Conservation (phyloP, 2,113 vertebrate genomes). For the Polypterus senegalus region DNA sequence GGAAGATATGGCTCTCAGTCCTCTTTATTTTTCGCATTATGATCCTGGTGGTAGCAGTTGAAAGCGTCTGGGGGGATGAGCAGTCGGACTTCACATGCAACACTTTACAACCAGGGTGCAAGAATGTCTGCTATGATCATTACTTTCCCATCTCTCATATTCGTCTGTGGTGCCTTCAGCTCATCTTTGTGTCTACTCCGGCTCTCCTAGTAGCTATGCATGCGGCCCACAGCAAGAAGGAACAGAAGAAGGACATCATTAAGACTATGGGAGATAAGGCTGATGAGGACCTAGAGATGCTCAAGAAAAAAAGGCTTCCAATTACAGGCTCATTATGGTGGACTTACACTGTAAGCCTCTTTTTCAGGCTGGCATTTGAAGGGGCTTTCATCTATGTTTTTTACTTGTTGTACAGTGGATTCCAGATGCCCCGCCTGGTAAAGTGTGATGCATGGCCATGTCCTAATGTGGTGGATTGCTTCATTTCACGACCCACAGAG, state of each 20-base stretch:
- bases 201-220: conserved; percentile 42
- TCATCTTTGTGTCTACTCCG: conserved; percentile 15
- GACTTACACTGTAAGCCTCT: conserved; percentile 44
- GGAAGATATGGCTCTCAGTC: neutral
- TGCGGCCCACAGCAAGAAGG: conserved; percentile 37
- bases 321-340: conserved; percentile 44
- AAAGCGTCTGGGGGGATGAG: conserved; percentile 46
- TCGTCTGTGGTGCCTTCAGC: conserved; percentile 12
- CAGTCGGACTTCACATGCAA: conserved; percentile 39
- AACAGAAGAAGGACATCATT: conserved; percentile 31
- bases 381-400: conserved; percentile 44
- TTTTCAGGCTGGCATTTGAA: conserved; percentile 43
- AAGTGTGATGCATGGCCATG: conserved; percentile 49
- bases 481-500: conserved; percentile 48
- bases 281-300: conserved; percentile 33
- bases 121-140: conserved; percentile 42
- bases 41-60: neutral
- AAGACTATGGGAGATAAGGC: conserved; percentile 20
- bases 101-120: conserved; percentile 34
- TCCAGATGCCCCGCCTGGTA: conserved; percentile 46
- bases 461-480: conserved; percentile 51
- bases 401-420: conserved; percentile 42
- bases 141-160: conserved; percentile 44
- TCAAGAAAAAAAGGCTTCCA: conserved; percentile 31
- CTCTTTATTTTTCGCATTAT: conserved; percentile 8